Conservation (phyloP, 2,888 invertebrate genomes). For the Phoronis australis region DNA sequence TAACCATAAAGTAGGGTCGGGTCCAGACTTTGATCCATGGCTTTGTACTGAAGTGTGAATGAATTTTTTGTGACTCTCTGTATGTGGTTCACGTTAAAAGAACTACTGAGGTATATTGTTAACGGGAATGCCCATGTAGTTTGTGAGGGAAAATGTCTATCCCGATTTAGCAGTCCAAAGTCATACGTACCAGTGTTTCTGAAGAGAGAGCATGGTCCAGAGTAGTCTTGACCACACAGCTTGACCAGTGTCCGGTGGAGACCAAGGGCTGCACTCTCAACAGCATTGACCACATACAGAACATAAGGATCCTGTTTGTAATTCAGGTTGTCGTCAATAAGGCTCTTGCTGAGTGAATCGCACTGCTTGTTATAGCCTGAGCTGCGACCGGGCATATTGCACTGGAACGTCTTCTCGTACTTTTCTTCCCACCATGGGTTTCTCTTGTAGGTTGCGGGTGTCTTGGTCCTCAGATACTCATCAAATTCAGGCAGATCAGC, state of each 20-base stretch:
- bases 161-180: too few species aligned
- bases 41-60: too few species aligned
- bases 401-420: slow-evolving; percentile 46
- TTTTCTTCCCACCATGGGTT: slow-evolving; percentile 56
- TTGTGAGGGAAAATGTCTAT: too few species aligned
- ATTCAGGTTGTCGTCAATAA: too few species aligned
- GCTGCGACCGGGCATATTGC: slow-evolving; percentile 17
- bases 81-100: too few species aligned
- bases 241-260: slow-evolving; percentile 27
- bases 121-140: too few species aligned
- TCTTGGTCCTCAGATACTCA: slow-evolving; percentile 34
- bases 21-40: too few species aligned
- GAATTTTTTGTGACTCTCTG: too few species aligned
- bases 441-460: slow-evolving; percentile 28
- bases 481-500: slow-evolving; percentile 42
- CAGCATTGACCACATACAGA: slow-evolving; percentile 46
- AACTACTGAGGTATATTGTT: too few species aligned
- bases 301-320: slow-evolving; percentile 43
- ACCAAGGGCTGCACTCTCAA: slow-evolving; percentile 39
- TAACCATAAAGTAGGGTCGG: too few species aligned
- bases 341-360: not conserved
- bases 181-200: too few species aligned
- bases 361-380: not conserved
- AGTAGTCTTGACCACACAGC: slow-evolving; percentile 18
- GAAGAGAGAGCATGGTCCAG: not conserved